Conservation (phyloP, 2,113 vertebrate species). For the Toxotes chatareus region DNA sequence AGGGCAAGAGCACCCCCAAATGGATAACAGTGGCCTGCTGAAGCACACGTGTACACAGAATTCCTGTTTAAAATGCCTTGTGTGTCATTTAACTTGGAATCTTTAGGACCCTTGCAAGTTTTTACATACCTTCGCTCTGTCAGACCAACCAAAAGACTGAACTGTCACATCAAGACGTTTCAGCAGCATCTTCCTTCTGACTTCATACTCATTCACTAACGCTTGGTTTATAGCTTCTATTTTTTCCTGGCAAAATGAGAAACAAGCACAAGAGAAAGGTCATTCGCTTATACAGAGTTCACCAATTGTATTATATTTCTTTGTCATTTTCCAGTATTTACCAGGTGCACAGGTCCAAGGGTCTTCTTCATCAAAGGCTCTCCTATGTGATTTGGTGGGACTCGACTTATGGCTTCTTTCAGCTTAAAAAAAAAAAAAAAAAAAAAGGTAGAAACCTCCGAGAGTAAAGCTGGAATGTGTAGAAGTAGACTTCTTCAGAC, state of each 20-base stretch:
- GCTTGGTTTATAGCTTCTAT: constrained; percentile 98
- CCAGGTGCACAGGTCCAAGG: constrained; percentile 95
- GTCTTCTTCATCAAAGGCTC: constrained; percentile 92
- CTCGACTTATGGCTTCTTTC: constrained; percentile 94
- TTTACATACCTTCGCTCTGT: constrained; percentile 92
- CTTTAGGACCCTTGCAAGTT: background rate
- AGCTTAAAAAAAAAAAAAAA: constrained; percentile 82
- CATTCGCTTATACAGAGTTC: background rate
- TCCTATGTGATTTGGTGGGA: constrained; percentile 91
- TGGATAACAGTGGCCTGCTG: background rate
- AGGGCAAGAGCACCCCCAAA: background rate
- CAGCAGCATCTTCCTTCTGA: constrained; percentile 95
- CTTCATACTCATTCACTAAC: constrained; percentile 95
- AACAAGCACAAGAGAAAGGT: background rate
- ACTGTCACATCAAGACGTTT: constrained; percentile 98
- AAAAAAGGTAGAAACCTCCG: too few relatives aligned
- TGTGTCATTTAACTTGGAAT: too few relatives aligned
- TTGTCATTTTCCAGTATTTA: constrained; percentile 72
- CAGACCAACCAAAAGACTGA: constrained; percentile 99
- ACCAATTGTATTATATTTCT: background rate
- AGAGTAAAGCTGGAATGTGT: background rate
- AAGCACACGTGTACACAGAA: background rate
- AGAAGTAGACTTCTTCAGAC: background rate
- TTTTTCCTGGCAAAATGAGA: constrained; percentile 87
- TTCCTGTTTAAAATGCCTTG: background rate